Evolutionary conservation across 2,888 invertebrate species (phyloP), one percentile per base, ranked within the genome.

Genomic region (Hybos culiciformis): DNA sequence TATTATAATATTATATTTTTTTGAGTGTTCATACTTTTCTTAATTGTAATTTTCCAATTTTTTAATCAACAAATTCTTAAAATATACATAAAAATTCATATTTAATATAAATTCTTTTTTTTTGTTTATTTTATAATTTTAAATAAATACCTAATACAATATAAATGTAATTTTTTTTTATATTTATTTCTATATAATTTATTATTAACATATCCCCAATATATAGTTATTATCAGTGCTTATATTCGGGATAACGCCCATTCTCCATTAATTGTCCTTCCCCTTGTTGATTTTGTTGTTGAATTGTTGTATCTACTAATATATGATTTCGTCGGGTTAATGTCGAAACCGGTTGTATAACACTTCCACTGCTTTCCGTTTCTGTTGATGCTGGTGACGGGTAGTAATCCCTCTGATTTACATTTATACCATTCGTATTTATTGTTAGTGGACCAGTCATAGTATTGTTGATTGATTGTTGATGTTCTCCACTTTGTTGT

Each of bases 231-330:
- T 66, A 77, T 78, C 78, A 80, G 78, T 80, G 80, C 70, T 78
- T 80, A 74, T 80, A 80, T 71, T 81, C 80, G 64, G 80, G 78
- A 70, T 77, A 78, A 54, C 74, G 73, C 57, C 74, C 74, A 60
- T 69, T 73, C 71, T 70, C 71, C 71, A 68, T 69, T 70, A 65
- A 69, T 70, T 67, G 68, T n/a, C n/a, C n/a, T 63, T 62, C 63
- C 63, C 62, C 63, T 62, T 61, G 61, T 60, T 61, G 61, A 51
- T 54, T 55, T 58, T 54, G 53, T 53, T 52, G 46, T 44, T 47
- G 46, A 51, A 51, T 39, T 51, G 46, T 49, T 47, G 47, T 43
- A 37, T 47, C 49, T 4, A 12, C 29, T 3, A 29, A n/a, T n/a
- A 66, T 42, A 41, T 67, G 55, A 63, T 49, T 54, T 53, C 48